Percentiles rank a stretch among this genome's conserved stretches.
These are phyloP conservation scores for Lithodes maja DNA, from an alignment of 2,888 invertebrate species.

Conservation along the genomic window DNA sequence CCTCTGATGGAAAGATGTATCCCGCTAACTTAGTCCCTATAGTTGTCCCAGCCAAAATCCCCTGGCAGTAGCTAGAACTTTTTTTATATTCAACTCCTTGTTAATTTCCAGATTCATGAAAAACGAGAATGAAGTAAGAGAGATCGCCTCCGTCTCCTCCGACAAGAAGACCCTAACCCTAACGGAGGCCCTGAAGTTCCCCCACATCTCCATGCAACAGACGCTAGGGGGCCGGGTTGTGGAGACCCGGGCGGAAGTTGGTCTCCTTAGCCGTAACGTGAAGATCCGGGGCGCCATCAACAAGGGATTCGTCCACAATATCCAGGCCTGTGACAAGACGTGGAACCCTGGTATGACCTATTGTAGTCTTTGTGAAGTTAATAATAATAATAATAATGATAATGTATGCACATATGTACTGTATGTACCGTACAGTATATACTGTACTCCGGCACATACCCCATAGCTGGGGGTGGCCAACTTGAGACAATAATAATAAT, in stretches of 20 bases:
- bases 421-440: too few relatives aligned
- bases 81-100: too few relatives aligned
- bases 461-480: too few relatives aligned
- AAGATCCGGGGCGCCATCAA: conserved; percentile 70
- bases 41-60: too few relatives aligned
- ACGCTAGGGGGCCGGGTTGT: conserved; percentile 60
- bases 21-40: too few relatives aligned
- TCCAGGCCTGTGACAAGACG: conserved; percentile 49
- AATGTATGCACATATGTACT: too few relatives aligned
- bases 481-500: neutral
- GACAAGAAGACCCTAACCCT: conserved; percentile 57
- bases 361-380: too few relatives aligned
- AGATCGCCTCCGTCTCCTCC: conserved; percentile 50
- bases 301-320: conserved; percentile 42
- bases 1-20: too few relatives aligned
- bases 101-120: conserved; percentile 29
- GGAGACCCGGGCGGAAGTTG: conserved; percentile 71
- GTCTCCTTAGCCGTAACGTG: conserved; percentile 70
- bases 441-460: too few relatives aligned
- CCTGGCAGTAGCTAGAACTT: too few relatives aligned
- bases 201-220: conserved; percentile 60
- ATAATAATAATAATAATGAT: too few relatives aligned
- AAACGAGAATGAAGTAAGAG: conserved; percentile 60
- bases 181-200: conserved; percentile 41
- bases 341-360: conserved; percentile 55